These are phyloP conservation scores for Carcina quercana DNA, from an alignment of 2,888 invertebrate species.

Conservation along the genomic window DNA sequence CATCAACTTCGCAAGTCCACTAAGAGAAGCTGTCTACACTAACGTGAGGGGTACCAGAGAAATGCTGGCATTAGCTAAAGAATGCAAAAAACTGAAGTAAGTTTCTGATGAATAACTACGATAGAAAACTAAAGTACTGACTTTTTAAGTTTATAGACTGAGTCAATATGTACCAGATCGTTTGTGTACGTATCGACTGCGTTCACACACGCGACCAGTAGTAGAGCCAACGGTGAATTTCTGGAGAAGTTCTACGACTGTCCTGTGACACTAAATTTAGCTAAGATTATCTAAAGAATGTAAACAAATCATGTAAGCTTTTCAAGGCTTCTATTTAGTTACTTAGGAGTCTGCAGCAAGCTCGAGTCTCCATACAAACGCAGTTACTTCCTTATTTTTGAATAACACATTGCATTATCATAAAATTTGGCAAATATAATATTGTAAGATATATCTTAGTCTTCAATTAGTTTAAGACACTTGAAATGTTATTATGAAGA, in stretches of 20 bases:
- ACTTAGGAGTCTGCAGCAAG: too few species aligned
- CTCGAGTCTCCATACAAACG: too few species aligned
- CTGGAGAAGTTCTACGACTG: not conserved
- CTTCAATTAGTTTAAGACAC: too few species aligned
- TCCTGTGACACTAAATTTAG: not conserved
- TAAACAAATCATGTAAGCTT: too few species aligned
- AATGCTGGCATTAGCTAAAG: constrained; percentile 83
- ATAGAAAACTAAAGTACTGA: not conserved
- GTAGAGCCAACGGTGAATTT: constrained; percentile 6
- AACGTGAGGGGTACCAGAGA: constrained; percentile 90
- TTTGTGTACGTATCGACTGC: constrained; percentile 25
- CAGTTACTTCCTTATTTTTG: too few species aligned
- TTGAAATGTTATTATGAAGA: too few species aligned
- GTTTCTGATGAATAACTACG: not conserved
- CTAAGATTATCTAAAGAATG: too few species aligned
- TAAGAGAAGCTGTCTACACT: constrained; percentile 86
- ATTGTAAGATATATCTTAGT: too few species aligned
- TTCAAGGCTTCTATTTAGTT: too few species aligned
- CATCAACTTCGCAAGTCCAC: constrained; percentile 85
- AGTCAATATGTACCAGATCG: constrained; percentile 12
- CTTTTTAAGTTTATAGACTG: not conserved
- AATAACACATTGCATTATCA: too few species aligned
- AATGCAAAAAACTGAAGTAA: constrained; percentile 75
- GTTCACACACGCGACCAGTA: constrained; percentile 18
- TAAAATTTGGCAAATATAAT: too few species aligned